Conservation (phyloP, 2,888 invertebrate species). For the Mallateleia sp. region DNA sequence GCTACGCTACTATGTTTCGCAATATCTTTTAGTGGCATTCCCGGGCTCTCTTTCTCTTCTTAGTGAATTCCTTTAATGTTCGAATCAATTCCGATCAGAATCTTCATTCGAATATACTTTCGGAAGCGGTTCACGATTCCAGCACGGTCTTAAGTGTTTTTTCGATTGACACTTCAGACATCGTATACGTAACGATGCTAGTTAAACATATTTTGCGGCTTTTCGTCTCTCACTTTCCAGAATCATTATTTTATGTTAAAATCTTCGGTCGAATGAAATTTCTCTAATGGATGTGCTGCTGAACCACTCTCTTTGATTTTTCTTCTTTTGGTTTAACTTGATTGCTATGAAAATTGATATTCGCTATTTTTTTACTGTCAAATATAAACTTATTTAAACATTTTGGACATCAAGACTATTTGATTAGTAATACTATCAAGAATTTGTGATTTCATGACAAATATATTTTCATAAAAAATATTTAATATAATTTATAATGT, state of each 20-base stretch:
- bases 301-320: no score
- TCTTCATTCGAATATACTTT: conserved; percentile 45
- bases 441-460: no score
- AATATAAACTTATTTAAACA: no score
- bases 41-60: conserved; percentile 7
- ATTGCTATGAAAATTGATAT: no score
- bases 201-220: conserved; percentile 25
- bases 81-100: conserved; percentile 58
- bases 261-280: conserved; percentile 38
- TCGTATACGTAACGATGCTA: conserved; percentile 25
- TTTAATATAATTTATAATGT: no score
- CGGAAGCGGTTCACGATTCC: conserved; percentile 24
- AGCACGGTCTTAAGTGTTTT: conserved; percentile 35
- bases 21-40: conserved; percentile 56
- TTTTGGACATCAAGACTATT: no score
- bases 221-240: background rate
- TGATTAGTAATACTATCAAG: no score
- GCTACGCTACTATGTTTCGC: conserved; percentile 42
- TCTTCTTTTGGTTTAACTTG: no score
- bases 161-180: conserved; percentile 39
- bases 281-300: no score
- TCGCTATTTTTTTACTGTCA: no score
- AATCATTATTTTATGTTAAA: conserved; percentile 36
- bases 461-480: no score
- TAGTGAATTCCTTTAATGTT: conserved; percentile 51